A percentile compares a stretch with the other conserved stretches of the same genome.
Evolutionary conservation across 1,140 invertebrate species (phyloP).

Genomic region (Apis florea): DNA sequence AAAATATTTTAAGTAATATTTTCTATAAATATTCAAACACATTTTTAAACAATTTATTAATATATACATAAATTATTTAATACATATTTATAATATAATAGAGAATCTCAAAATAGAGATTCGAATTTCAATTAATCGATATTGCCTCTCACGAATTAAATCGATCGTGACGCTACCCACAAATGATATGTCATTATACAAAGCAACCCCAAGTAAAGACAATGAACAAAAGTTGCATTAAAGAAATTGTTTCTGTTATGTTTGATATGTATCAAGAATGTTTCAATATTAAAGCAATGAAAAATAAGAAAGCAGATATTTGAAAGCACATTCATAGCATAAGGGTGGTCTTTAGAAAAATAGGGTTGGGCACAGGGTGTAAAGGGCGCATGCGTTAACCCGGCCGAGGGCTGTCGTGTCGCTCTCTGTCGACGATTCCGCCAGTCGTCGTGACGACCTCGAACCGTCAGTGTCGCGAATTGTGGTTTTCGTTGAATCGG

Average conservation of each 20-base stretch:
- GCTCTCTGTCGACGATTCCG: slow-evolving; percentile 56
- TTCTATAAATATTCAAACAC: neutral
- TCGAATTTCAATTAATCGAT: slow-evolving; percentile 4
- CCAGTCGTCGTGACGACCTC: slow-evolving; percentile 73
- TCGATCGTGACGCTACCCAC: neutral
- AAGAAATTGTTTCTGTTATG: neutral
- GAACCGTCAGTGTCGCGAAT: slow-evolving; percentile 60
- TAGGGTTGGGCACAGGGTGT: slow-evolving; percentile 68
- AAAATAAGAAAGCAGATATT: neutral
- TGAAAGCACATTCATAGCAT: neutral
- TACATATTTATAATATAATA: no score
- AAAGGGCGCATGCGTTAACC: slow-evolving; percentile 74
- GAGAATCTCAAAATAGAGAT: neutral
- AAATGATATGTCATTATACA: neutral
- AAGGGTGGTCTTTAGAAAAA: slow-evolving; percentile 62
- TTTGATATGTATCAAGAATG: neutral
- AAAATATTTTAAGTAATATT: neutral
- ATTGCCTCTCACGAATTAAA: neutral
- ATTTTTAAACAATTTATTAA: neutral
- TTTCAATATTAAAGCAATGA: neutral
- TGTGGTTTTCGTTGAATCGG: slow-evolving; percentile 19
- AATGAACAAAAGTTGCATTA: neutral
- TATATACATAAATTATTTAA: neutral
- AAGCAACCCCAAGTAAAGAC: neutral
- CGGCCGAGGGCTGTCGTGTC: slow-evolving; percentile 74